Conservation (phyloP, 2,888 invertebrate genomes). For the Drosophila mercatorum region DNA sequence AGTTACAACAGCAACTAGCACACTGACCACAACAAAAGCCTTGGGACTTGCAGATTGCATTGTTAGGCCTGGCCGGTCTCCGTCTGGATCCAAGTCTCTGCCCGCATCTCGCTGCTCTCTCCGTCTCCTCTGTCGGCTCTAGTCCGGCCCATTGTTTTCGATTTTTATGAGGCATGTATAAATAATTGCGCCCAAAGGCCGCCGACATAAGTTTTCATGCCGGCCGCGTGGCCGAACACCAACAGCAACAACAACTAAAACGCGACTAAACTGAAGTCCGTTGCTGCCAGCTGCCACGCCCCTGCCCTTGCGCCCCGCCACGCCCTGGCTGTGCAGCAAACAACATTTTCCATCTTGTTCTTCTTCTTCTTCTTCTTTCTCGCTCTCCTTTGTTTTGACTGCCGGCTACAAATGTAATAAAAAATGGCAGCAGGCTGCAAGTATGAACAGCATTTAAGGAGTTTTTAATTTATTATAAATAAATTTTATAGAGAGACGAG, state of each 20-base stretch:
- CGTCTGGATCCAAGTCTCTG: slow-evolving; percentile 1
- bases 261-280: slow-evolving; percentile 64
- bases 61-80: slow-evolving; percentile 49
- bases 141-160: slow-evolving; percentile 75
- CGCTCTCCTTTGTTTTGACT: slow-evolving; percentile 36
- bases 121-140: slow-evolving; percentile 14
- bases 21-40: slow-evolving; percentile 70
- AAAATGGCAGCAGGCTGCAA: slow-evolving; percentile 55
- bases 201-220: slow-evolving; percentile 82
- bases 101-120: background rate
- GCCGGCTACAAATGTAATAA: slow-evolving; percentile 65
- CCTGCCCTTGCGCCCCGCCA: slow-evolving; percentile 39
- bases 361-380: slow-evolving; percentile 1
- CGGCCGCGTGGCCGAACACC: slow-evolving; percentile 74
- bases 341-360: slow-evolving; percentile 47
- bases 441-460: slow-evolving; percentile 80
- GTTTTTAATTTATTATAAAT: slow-evolving; percentile 83
- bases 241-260: slow-evolving; percentile 44
- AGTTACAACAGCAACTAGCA: slow-evolving; percentile 36
- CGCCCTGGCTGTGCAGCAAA: slow-evolving; percentile 44
- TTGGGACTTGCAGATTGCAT: slow-evolving; percentile 56
- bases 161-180: slow-evolving; percentile 82
- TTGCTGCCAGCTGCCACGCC: slow-evolving; percentile 49
- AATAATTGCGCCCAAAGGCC: slow-evolving; percentile 84
- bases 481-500: slow-evolving; percentile 54